Percentiles rank a stretch among this genome's conserved stretches.
Evolutionary conservation across 35 echinoderm and acorn worm species (phyloP).

Genomic region (Lytechinus variegatus): DNA sequence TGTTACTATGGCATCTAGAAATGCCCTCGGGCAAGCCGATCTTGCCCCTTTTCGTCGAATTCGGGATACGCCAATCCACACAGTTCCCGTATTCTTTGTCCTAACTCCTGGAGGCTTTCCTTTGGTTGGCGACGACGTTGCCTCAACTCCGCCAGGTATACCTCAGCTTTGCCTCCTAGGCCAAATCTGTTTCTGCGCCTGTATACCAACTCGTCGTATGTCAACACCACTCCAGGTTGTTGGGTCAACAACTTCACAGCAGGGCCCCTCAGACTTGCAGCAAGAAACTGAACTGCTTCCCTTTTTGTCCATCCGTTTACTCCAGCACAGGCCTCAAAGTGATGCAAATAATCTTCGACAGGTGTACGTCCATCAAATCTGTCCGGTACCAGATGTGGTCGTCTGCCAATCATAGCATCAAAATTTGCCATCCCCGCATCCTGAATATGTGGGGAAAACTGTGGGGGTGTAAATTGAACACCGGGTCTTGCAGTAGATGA

Average conservation of each 20-base stretch:
- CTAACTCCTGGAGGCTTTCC: constrained; percentile 8
- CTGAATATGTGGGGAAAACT: too few relatives aligned
- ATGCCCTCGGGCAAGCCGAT: constrained; percentile 6
- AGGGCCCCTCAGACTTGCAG: not conserved
- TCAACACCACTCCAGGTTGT: too few relatives aligned
- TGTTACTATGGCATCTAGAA: not conserved
- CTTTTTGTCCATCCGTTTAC: not conserved
- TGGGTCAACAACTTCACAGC: too few relatives aligned
- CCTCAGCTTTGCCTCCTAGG: too few relatives aligned
- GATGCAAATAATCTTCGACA: not conserved
- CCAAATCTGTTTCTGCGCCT: too few relatives aligned
- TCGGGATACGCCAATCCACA: constrained; percentile 38
- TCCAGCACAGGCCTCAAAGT: constrained; percentile 21
- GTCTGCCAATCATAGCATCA: too few relatives aligned
- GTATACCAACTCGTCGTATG: too few relatives aligned
- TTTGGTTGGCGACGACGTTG: too few relatives aligned
- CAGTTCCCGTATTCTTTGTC: constrained; percentile 23
- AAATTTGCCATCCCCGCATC: too few relatives aligned
- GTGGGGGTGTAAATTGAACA: too few relatives aligned
- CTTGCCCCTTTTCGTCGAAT: constrained; percentile 7
- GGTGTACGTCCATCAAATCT: not conserved
- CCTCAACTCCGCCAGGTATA: too few relatives aligned
- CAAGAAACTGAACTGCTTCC: constrained; percentile 1
- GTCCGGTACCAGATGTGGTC: not conserved
- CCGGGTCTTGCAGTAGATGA: too few relatives aligned